phyloP scores from a whole-genome alignment of 2,797 vertebrate genomes.

The Microcaecilia unicolor region DNA sequence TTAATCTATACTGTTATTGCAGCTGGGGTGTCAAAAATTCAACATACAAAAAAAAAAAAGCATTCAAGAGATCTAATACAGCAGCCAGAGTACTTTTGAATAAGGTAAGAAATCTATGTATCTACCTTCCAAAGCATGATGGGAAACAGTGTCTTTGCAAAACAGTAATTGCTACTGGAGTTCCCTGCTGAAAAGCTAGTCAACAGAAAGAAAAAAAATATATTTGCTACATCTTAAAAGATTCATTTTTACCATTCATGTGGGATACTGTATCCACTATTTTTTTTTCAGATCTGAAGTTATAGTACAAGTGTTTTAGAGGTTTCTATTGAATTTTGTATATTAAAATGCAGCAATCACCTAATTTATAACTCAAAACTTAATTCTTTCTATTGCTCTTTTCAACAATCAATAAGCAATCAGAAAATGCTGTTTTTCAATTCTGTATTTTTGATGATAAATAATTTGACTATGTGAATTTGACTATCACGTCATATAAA shows the following conservation, averaged over 20 bases:
- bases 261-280: not conserved
- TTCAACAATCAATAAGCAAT: too few species aligned
- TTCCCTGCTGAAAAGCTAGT: not conserved
- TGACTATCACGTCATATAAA: too few species aligned
- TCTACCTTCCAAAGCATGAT: constrained; percentile 7
- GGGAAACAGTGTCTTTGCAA: not conserved
- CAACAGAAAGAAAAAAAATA: not conserved
- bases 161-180: not conserved
- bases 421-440: too few species aligned
- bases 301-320: too few species aligned
- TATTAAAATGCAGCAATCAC: too few species aligned
- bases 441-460: too few species aligned
- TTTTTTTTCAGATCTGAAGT: not conserved
- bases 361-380: too few species aligned
- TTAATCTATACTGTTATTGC: not conserved
- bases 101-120: constrained; percentile 5
- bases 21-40: not conserved
- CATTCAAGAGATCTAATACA: too few species aligned
- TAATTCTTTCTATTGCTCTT: too few species aligned
- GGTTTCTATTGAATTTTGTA: too few species aligned
- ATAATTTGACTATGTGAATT: too few species aligned
- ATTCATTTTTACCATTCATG: not conserved
- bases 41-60: not conserved
- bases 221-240: not conserved
- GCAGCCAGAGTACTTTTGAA: too few species aligned